These are phyloP conservation scores for Eurystomus gularis DNA, from an alignment of 2,113 vertebrate species.

Conservation along the genomic window DNA sequence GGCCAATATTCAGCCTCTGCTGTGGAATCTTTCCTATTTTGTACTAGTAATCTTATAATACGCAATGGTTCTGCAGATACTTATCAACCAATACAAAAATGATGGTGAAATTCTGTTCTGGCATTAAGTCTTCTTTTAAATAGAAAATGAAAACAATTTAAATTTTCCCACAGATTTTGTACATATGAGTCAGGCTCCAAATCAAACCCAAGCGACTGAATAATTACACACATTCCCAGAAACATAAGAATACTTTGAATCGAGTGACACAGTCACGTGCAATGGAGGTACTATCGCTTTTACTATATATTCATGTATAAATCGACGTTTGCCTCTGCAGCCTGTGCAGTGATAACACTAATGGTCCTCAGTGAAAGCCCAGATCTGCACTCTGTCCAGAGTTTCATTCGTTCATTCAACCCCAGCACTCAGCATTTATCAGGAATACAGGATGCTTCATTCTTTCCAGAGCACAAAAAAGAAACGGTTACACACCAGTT, in stretches of 20 bases:
- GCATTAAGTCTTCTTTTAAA: not conserved
- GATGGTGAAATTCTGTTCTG: not conserved
- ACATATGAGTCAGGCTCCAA: not conserved
- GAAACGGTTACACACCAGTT: not conserved
- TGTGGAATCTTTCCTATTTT: not conserved
- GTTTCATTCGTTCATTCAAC: accelerated
- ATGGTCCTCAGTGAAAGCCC: not conserved
- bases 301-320: not conserved
- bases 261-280: not conserved
- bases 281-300: not conserved
- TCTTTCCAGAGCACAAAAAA: not conserved
- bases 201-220: not conserved
- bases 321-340: not conserved
- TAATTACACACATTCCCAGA: not conserved
- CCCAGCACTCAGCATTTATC: not conserved
- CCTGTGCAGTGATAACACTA: not conserved
- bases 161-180: not conserved
- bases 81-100: not conserved
- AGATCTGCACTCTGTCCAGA: not conserved
- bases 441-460: not conserved
- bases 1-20: not conserved
- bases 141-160: not conserved
- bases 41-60: not conserved
- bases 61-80: not conserved
- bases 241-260: not conserved